Evolutionary conservation across 2,888 invertebrate species (phyloP), one percentile per base, ranked within the genome.

Genomic region (Apoda limacodes): DNA sequence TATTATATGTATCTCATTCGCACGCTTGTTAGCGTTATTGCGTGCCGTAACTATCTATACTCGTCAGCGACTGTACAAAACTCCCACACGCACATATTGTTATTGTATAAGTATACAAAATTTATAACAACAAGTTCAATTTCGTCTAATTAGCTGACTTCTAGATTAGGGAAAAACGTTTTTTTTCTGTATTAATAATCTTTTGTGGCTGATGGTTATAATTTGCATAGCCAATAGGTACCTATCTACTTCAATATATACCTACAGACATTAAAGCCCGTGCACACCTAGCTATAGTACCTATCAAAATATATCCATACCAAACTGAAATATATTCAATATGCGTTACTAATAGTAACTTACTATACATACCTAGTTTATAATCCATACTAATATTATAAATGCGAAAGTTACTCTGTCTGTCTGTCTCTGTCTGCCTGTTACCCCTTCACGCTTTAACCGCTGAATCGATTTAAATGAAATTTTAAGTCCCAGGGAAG

Each of bases 1-100:
- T 50, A 33, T 28, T 5, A 13, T 34, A 25, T 17, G 17, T 17
- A 5, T 72, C 67, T 55, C 64, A 19, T 52, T 76, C 60, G 50
- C 74, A 62, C 75, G 72, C 81, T 82, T 80, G 81, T 81, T 81
- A 81, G 80, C 80, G 76, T 71, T 75, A 76, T 74, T 76, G 76
- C 76, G 72, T 76, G 72, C 71, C 63, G 71, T 76, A 17, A 7
- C 17, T 17, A 76, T 76, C 71, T 76, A 75, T 70, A 72, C 69
- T 78, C 75, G 76, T 78, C 78, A 78, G 63, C 75, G 67, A 60
- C 61, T 64, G 59, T 64, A 69, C 64, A 67, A 65, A 71, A 75
- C 76, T 71, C 78, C 69, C 76, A 76, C 78, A 78, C 63, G 60
- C 65, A 66, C 65, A 63, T 58, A 72, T 74, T 75, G 76, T 78